Conservation (phyloP, 1,140 invertebrate genomes). For the Drosophila trapezifrons region DNA sequence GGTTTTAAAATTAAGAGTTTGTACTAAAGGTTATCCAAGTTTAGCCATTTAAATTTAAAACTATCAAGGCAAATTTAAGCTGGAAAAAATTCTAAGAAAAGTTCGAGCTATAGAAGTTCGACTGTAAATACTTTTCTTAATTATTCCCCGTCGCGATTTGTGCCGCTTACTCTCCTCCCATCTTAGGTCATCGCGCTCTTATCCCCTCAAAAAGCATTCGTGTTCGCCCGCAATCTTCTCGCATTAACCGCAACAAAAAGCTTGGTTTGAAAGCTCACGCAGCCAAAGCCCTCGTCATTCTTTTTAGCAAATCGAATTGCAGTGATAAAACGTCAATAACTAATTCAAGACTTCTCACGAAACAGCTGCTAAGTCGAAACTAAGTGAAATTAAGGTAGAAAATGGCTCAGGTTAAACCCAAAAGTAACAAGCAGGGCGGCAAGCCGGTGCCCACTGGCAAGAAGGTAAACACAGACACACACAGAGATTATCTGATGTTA, state of each 20-base stretch:
- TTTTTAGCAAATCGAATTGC: conserved; percentile 37
- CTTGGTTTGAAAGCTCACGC: conserved; percentile 36
- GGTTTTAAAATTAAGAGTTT: neutral
- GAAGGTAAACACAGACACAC: conserved; percentile 65
- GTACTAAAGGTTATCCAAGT: neutral
- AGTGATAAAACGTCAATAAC: conserved; percentile 37
- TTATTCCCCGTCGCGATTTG: conserved; percentile 22
- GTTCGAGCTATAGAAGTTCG: neutral
- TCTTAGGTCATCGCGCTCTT: conserved; percentile 45
- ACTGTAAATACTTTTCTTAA: conserved; percentile 21
- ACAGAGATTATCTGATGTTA: neutral
- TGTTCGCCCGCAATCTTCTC: conserved; percentile 17
- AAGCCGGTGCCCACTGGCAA: conserved; percentile 72
- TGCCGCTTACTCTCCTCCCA: conserved; percentile 1
- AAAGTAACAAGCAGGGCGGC: conserved; percentile 80
- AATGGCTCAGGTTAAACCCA: conserved; percentile 84
- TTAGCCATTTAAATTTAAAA: neutral
- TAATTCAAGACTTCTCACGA: conserved; percentile 21
- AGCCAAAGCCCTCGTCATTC: conserved; percentile 21
- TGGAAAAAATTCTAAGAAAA: no score
- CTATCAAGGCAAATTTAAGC: no score
- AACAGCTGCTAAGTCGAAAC: conserved; percentile 45
- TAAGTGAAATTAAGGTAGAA: conserved; percentile 65
- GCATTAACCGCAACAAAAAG: conserved; percentile 12
- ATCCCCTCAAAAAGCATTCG: conserved; percentile 26